Evolutionary conservation across 2,888 invertebrate species (phyloP).

Genomic region (Meiosimyza platycephala): DNA sequence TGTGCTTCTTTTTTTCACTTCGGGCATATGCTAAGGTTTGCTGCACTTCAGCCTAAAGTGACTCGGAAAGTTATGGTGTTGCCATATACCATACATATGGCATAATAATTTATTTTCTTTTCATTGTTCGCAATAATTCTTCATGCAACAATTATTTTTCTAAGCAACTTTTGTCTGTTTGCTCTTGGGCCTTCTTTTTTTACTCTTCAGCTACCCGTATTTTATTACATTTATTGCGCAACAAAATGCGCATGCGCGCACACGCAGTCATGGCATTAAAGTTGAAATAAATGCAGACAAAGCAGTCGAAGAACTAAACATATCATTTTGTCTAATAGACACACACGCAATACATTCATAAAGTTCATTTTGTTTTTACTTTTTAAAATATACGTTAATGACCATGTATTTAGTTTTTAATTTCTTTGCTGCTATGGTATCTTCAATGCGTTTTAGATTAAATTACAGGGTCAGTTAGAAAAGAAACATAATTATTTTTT

Average conservation of each 20-base stretch:
- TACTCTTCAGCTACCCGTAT: not conserved
- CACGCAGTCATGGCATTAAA: not conserved
- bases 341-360: slow-evolving; percentile 5
- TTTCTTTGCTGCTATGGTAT: slow-evolving; percentile 16
- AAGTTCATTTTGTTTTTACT: slow-evolving; percentile 19
- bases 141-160: slow-evolving; percentile 32
- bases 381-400: slow-evolving; percentile 30
- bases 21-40: slow-evolving; percentile 7
- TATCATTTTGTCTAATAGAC: slow-evolving; percentile 22
- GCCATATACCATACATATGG: not conserved
- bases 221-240: slow-evolving; percentile 27
- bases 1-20: not conserved
- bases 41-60: slow-evolving; percentile 11
- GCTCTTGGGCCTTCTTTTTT: not conserved
- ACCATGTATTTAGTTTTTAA: slow-evolving; percentile 33
- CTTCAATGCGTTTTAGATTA: slow-evolving; percentile 1
- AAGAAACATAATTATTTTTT: too few relatives aligned
- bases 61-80: slow-evolving; percentile 1
- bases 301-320: not conserved
- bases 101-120: not conserved
- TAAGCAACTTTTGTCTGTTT: slow-evolving; percentile 4
- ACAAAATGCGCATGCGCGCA: slow-evolving; percentile 21
- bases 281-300: not conserved
- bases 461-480: slow-evolving; percentile 26
- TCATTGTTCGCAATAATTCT: slow-evolving; percentile 12